Percentiles rank a stretch among this genome's conserved stretches.
These are phyloP conservation scores for Athalia circularis DNA, from an alignment of 2,888 invertebrate genomes.

Conservation along the genomic window DNA sequence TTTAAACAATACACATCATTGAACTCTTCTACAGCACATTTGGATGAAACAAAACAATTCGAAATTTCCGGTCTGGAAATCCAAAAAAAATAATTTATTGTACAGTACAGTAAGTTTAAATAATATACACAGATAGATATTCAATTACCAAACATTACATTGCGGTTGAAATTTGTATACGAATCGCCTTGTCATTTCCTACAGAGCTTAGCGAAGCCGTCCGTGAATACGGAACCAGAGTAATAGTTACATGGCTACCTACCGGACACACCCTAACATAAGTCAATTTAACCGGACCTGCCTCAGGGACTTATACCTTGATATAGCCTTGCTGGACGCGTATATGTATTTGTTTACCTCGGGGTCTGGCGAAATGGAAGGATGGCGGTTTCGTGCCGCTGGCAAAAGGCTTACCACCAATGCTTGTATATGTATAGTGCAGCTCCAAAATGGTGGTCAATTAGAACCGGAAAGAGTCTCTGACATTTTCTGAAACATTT, in stretches of 20 bases:
- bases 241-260: slow-evolving; percentile 26
- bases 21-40: no score
- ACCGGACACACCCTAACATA: slow-evolving; percentile 35
- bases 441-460: slow-evolving; percentile 35
- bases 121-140: no score
- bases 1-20: no score
- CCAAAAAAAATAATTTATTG: no score
- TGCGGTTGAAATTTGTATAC: no score
- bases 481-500: not conserved
- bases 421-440: not conserved
- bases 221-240: slow-evolving; percentile 8
- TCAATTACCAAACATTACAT: no score
- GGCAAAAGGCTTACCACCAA: slow-evolving; percentile 20
- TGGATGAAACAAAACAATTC: no score
- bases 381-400: not conserved
- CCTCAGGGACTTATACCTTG: slow-evolving; percentile 12
- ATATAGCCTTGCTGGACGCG: slow-evolving; percentile 24
- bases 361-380: slow-evolving; percentile 9
- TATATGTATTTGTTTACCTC: not conserved
- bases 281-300: slow-evolving; percentile 36
- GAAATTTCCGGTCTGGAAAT: no score
- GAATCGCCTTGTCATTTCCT: no score
- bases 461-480: not conserved
- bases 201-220: not conserved
- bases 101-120: no score